Evolutionary conservation across 2,888 invertebrate species (phyloP), one percentile per base, ranked within the genome.

Genomic region (Conistra vaccinii): DNA sequence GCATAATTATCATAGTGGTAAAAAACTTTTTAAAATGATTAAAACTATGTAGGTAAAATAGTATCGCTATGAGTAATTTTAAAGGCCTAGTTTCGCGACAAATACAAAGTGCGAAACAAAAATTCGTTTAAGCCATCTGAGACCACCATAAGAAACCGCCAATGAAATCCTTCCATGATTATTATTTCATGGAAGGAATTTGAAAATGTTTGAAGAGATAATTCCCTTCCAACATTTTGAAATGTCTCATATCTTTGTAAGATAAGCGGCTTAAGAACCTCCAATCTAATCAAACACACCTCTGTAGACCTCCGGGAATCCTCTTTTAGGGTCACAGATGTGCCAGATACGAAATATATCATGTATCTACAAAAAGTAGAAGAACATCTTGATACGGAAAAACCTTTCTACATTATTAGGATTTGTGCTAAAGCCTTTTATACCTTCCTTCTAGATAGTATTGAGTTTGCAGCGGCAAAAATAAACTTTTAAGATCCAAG

Each of bases 371-470:
- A 76, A 67, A 62, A 60, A 42, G 6, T 29, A 57, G 23, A 32
- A 39, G 26, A 67, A 70, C 20, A 67, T 69, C 29, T 55, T 26
- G 10, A 55, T 51, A 51, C 35, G n/a, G 35, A 35, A n/a, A 66
- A 80, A 79, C 74, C 66, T 84, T 42, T 84, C 26, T 57, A 70
- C 42, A 51, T 51, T 74, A 74, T 70, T 67, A 60, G 29, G 55
- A 62, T 66, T 32, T 42, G 4, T 39, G 7, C 17, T 39, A 68
- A 69, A 81, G 63, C 60, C 32, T 74, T 66, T 61, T 23, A 73
- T 32, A 35, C 17, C 23, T 51, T 61, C 20, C 42, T 57, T 0
- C 53, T 4, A 26, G 53, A 66, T 26, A 65, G 45, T 60, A 65
- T 53, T 61, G 61, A 58, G 12, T 23, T 71, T 14, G 20, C 32